Base-by-base conservation (phyloP, 2,888 invertebrate genomes). In the Drosophila silvestris region DNA sequence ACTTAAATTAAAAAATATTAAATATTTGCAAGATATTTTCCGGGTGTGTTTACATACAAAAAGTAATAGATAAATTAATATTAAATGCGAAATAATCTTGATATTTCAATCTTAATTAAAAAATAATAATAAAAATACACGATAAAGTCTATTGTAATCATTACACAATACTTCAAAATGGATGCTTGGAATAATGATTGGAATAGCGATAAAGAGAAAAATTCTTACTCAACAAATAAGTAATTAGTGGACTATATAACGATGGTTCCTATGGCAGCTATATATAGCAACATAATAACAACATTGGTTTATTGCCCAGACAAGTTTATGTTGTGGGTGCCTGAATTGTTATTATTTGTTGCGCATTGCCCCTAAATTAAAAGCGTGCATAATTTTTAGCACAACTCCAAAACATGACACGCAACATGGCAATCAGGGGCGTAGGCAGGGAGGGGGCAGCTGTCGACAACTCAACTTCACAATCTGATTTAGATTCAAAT, bases 361-460 rank as follows among this genome's bases (percentile, higher is more conserved):
- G 82, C 68, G 85, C 85, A 81, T 51, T 85, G 77, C 70, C 72
- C 67, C 59, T 63, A 53, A 79, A 51, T 39, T 60, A 59, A 68
- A 32, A 74, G 61, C 60, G 56, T 70, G 79, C 61, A 74, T 62
- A 51, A 63, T 63, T 67, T 80, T 26, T 75, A 41, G 64, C 53
- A 51, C 56, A 63, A 62, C 70, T 80, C 28, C 53, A 57, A 74
- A 74, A 79, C 70, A 82, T 72, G 85, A 84, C 85, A 87, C 71
- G 70, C 83, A 89, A 83, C 85, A 88, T 81, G 88, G 78, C 85
- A 14, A 26, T 26, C 47, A 47, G 47, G 26, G 22, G 47, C 47
- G 47, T 26, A 1, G 26, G 26, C 16, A 16, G 26, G 9, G 9
- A 47, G 47, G 47, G 47, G 9, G 28, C 47, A 16, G 28, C 9